Evolutionary conservation across 2,888 invertebrate genomes (phyloP).

Genomic region (Cosmopolites sordidus): DNA sequence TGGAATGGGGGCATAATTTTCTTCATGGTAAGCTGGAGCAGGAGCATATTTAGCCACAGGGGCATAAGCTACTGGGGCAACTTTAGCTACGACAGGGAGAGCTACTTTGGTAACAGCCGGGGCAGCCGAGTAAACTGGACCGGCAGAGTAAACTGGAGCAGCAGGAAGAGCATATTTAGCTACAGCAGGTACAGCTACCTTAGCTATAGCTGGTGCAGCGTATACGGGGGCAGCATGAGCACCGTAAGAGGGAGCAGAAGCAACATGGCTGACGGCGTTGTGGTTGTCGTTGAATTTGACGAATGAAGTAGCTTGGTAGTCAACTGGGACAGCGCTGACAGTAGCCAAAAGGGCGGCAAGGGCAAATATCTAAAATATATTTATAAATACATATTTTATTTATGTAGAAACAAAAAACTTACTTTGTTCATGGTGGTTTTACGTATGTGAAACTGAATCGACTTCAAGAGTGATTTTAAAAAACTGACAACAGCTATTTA

Average conservation of each 20-base stretch:
- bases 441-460: no score
- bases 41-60: not conserved
- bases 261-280: constrained; percentile 29
- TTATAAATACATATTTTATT: no score
- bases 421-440: no score
- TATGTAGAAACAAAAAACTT: no score
- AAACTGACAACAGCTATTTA: no score
- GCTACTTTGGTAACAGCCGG: constrained; percentile 8
- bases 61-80: not conserved
- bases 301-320: constrained; percentile 29
- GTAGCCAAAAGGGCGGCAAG: constrained; percentile 41
- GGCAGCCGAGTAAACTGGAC: constrained; percentile 21
- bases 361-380: no score
- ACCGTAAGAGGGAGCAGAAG: constrained; percentile 10
- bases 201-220: constrained; percentile 11
- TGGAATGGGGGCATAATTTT: not conserved
- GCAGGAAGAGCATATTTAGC: constrained; percentile 17
- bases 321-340: constrained; percentile 25
- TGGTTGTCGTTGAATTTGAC: constrained; percentile 32
- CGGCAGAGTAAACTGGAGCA: constrained; percentile 16
- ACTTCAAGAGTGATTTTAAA: no score
- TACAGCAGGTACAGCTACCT: constrained; percentile 15
- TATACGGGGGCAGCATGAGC: constrained; percentile 8
- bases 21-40: not conserved
- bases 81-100: constrained; percentile 14